Conservation (phyloP, 2,113 vertebrate genomes). For the Mirounga angustirostris region DNA sequence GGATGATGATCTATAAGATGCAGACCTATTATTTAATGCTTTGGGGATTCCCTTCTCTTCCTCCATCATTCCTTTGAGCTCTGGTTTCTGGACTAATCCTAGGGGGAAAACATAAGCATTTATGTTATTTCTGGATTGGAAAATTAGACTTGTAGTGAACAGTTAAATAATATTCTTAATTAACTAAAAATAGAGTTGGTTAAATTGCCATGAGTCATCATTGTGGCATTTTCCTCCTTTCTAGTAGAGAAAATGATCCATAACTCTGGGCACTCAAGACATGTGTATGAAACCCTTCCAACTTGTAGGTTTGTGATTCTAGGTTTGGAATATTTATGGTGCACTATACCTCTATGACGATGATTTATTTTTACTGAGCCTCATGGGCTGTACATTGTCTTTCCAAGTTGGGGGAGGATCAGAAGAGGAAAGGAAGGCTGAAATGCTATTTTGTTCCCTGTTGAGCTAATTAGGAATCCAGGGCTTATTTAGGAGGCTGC, state of each 20-base stretch:
- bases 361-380: slow-evolving; percentile 80
- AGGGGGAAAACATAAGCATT: slow-evolving; percentile 56
- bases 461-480: slow-evolving; percentile 71
- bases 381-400: slow-evolving; percentile 60
- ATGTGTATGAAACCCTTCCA: slow-evolving; percentile 54
- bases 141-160: slow-evolving; percentile 67
- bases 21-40: slow-evolving; percentile 77
- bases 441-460: slow-evolving; percentile 64
- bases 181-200: slow-evolving; percentile 69
- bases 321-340: slow-evolving; percentile 74
- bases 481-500: slow-evolving; percentile 51
- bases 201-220: slow-evolving; percentile 75
- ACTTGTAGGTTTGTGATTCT: slow-evolving; percentile 40
- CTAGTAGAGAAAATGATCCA: slow-evolving; percentile 60
- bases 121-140: slow-evolving; percentile 68
- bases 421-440: slow-evolving; percentile 49
- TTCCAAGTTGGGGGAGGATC: slow-evolving; percentile 66
- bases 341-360: slow-evolving; percentile 29
- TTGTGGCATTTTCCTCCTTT: slow-evolving; percentile 51
- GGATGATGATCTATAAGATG: slow-evolving; percentile 73
- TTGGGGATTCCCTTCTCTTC: slow-evolving; percentile 75
- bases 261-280: slow-evolving; percentile 41
- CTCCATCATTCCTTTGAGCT: slow-evolving; percentile 67
- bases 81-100: slow-evolving; percentile 72
- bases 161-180: slow-evolving; percentile 76